A percentile compares a stretch with the other conserved stretches of the same genome.
Evolutionary conservation across 2,113 vertebrate genomes (phyloP).

Genomic region (Andinoacara biseriatus): DNA sequence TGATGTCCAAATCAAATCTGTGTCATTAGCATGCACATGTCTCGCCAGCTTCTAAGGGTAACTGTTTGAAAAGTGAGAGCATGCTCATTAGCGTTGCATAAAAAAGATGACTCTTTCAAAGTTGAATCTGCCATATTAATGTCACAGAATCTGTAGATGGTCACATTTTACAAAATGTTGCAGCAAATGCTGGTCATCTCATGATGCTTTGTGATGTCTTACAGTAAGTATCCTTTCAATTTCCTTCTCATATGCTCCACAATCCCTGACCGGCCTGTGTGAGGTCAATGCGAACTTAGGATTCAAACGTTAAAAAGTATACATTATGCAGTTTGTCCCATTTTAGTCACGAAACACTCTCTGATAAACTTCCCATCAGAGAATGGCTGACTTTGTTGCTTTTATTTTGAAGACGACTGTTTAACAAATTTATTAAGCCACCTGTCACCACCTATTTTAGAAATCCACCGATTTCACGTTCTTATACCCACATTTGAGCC

Average conservation of each 20-base stretch:
- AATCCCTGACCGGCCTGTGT: not conserved
- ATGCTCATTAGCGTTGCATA: constrained; percentile 37
- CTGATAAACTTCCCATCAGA: not conserved
- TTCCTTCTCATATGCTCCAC: constrained; percentile 21
- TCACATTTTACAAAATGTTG: constrained; percentile 7
- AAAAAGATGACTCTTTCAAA: constrained; percentile 5
- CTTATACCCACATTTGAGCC: not conserved
- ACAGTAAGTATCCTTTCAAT: constrained; percentile 18
- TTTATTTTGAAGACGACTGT: not conserved
- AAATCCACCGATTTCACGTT: not conserved
- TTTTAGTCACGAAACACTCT: not conserved
- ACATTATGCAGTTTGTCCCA: not conserved
- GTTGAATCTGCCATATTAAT: constrained; percentile 34
- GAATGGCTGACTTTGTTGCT: not conserved
- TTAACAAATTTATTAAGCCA: not conserved
- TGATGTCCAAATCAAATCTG: constrained; percentile 20
- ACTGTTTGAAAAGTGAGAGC: constrained; percentile 20
- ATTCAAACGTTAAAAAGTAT: not conserved
- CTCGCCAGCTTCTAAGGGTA: not conserved
- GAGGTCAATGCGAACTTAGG: not conserved
- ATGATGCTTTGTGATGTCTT: constrained; percentile 27
- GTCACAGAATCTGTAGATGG: constrained; percentile 13
- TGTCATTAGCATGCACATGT: constrained; percentile 12
- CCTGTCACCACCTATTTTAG: not conserved
- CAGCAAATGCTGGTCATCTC: constrained; percentile 26